Base-by-base conservation (phyloP, 1,140 invertebrate species). In the Papilio glaucus region DNA sequence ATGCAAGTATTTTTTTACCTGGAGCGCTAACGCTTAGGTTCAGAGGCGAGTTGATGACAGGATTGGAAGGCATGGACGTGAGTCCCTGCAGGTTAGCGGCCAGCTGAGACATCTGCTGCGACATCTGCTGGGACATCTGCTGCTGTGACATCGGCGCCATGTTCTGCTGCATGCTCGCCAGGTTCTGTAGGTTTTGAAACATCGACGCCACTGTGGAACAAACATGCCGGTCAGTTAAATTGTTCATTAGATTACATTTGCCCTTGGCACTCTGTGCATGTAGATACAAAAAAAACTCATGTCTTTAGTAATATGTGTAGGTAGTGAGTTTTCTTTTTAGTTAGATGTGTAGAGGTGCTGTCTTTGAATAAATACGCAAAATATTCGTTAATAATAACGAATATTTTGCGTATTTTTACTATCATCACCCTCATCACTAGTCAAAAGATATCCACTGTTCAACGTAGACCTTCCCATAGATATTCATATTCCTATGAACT, bases 21-120 rank as follows among this genome's bases (percentile, higher is more conserved):
- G 95, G 95, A 67, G 95, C 94, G 81, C 96, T 96, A 76, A 97
- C 95, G 84, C 96, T 97, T 53, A 97, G 93, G 92, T 97, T 97
- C 72, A 97, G 93, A 4, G 96, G 96, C 39, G 96, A 96, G 88
- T 97, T 97, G 86, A 96, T 95, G 75, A 96, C 94, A 62, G 95
- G 94, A 85, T 95, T 96, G 77, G 94, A 94, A 29, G 94, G 93
- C 83, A 95, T 90, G 67, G 94, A 94, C 18, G 95, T 95, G 91
- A 97, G 95, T 79, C 95, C 96, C 86, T 96, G 96, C 67, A 97
- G 94, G 81, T 96, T 95, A 18, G 95, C 95, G 8, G 95, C 95
- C 72, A 96, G 85, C 33, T 95, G 95, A 9, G 95, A 95, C 90
- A 93, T 93, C 74, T 95, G 95, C 86, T 95, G 95, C 18, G 95